Percentiles rank a stretch among this genome's conserved stretches.
phyloP scores from a whole-genome alignment of 1,140 invertebrate species.

The Rhyacophila brunnea region DNA sequence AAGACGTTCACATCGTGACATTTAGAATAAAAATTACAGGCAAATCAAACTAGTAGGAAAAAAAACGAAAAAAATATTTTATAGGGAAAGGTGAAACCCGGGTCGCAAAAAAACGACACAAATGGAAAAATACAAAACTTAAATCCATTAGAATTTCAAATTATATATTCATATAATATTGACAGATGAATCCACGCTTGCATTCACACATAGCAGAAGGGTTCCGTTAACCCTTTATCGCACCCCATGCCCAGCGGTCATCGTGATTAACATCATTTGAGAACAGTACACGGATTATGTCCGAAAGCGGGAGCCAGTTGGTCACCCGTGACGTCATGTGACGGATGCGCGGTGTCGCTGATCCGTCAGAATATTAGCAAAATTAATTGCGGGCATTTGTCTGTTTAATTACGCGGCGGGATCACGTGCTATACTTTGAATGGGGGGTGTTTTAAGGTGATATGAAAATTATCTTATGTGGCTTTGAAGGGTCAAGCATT shows the following conservation, averaged over 20 bases:
- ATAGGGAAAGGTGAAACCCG: too few relatives aligned
- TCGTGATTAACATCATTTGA: constrained; percentile 10
- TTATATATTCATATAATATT: too few relatives aligned
- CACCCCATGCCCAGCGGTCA: constrained; percentile 6
- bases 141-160: too few relatives aligned
- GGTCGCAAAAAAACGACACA: too few relatives aligned
- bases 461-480: not conserved
- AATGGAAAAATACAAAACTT: too few relatives aligned
- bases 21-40: too few relatives aligned
- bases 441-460: not conserved
- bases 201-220: not conserved
- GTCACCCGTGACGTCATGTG: too few relatives aligned
- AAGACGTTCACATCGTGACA: too few relatives aligned
- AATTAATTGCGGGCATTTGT: constrained; percentile 25
- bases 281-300: constrained; percentile 7
- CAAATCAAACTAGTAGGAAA: too few relatives aligned
- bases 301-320: not conserved
- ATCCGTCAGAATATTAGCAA: constrained; percentile 10
- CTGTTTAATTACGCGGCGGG: constrained; percentile 13
- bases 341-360: not conserved
- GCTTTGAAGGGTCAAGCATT: too few relatives aligned
- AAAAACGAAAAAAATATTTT: too few relatives aligned
- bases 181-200: not conserved
- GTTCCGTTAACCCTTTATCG: constrained; percentile 5
- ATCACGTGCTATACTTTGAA: not conserved